Evolutionary conservation across 2,113 vertebrate species (phyloP).

Genomic region (Mugil cephalus): DNA sequence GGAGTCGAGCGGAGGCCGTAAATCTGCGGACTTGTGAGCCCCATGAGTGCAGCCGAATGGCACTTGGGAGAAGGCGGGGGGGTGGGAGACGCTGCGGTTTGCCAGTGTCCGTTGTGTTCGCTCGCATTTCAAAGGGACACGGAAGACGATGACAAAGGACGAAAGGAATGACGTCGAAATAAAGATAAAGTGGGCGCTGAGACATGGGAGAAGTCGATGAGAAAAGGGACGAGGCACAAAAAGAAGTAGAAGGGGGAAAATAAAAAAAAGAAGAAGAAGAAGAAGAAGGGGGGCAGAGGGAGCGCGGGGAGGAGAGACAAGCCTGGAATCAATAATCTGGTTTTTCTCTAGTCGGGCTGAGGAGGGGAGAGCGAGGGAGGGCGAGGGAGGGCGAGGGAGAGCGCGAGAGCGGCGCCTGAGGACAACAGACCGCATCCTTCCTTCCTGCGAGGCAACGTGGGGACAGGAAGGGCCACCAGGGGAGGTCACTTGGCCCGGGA

Average conservation of each 20-base stretch:
- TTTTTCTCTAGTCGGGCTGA: conserved; percentile 71
- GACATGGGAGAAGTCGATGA: conserved; percentile 42
- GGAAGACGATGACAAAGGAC: conserved; percentile 37
- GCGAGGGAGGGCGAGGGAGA: conserved; percentile 63
- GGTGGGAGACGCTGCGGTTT: conserved; percentile 53
- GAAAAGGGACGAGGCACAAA: conserved; percentile 53
- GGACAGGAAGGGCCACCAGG: conserved; percentile 82
- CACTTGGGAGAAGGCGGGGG: too few species aligned
- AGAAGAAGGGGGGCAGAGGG: conserved; percentile 37
- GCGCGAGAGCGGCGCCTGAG: conserved; percentile 78
- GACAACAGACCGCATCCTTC: conserved; percentile 91
- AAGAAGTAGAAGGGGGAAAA: conserved; percentile 26
- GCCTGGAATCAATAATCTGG: conserved; percentile 91
- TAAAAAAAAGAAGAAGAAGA: conserved; percentile 42
- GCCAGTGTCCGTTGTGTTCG: conserved; percentile 82
- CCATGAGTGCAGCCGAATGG: conserved; percentile 41
- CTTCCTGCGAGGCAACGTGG: conserved; percentile 83
- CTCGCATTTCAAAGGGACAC: conserved; percentile 70
- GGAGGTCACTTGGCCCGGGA: conserved; percentile 80
- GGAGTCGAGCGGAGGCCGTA: conserved; percentile 23
- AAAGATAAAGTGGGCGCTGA: conserved; percentile 57
- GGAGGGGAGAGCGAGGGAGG: conserved; percentile 62
- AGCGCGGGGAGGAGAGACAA: conserved; percentile 59
- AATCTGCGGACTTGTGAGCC: conserved; percentile 47
- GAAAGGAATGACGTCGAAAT: conserved; percentile 49